Conservation (phyloP, 2,113 vertebrate species). For the Sakesphorus luctuosus region DNA sequence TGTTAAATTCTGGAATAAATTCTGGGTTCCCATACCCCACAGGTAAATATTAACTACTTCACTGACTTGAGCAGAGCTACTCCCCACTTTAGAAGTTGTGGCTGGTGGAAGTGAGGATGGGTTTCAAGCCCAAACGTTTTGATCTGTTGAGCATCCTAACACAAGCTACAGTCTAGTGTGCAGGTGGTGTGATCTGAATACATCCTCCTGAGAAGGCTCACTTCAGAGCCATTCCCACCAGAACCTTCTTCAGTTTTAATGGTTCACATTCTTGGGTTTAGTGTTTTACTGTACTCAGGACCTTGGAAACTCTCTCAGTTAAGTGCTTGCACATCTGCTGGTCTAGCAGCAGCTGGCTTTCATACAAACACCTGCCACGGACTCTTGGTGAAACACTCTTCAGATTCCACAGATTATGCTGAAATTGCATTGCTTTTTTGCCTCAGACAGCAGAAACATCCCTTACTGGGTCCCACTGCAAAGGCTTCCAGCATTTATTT, state of each 20-base stretch:
- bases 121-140: not conserved
- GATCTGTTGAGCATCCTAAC: not conserved
- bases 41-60: conserved; percentile 13
- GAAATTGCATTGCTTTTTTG: not conserved
- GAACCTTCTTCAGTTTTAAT: not conserved
- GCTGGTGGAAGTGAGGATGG: not conserved
- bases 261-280: not conserved
- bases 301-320: not conserved
- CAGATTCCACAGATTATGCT: not conserved
- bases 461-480: not conserved
- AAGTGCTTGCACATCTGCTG: conserved; percentile 10
- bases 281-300: not conserved
- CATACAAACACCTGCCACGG: not conserved
- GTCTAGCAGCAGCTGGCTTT: not conserved
- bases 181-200: not conserved
- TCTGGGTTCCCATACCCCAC: not conserved
- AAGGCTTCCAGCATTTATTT: not conserved
- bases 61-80: not conserved
- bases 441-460: not conserved
- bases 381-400: not conserved
- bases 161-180: not conserved
- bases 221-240: not conserved
- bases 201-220: not conserved
- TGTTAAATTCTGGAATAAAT: not conserved
- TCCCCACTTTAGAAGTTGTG: not conserved